Evolutionary conservation across 2,797 vertebrate genomes (phyloP), one percentile per base, ranked within the genome.

Genomic region (Sebastes wilsoni): DNA sequence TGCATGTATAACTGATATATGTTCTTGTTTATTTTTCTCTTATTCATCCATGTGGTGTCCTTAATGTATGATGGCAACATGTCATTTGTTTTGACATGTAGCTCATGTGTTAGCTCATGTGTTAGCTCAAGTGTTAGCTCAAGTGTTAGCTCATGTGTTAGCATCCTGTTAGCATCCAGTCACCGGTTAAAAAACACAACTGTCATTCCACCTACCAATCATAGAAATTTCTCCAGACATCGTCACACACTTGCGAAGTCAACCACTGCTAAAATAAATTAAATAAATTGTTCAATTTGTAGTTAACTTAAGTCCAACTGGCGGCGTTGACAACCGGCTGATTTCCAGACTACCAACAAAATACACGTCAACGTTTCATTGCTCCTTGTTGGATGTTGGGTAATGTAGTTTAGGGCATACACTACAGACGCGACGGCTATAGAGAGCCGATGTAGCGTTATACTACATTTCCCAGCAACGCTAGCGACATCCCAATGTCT

Each of bases 211-310:
- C 95, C 95, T 83, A 96, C 96, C 96, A 10, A 96, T 89, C 88
- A 95, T 93, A 2, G 96, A 96, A 8, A 96, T 91, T 81, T 96
- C 95, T 56, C 96, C 96, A 3, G 95, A 79, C 96, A 96, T 96
- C 23, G 52, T 82, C 28, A n/a, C 25, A 23, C 23, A 10, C 6
- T 28, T 38, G 13, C 2, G 13, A 66, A 80, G 30, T 71, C 30
- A 7, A 10, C 8, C 20, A 1, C 20, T 11, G n/a, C 23, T 55
- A 2, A 36, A 60, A 77, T 16, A 11, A 36, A 13, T 20, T 6
- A 81, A 36, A 34, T 7, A 56, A 79, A 52, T 0, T n/a, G 36
- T 20, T 11, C 2, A 52, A 27, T 3, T 5, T 11, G 3, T 3
- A 9, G 5, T 6, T 2, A 74, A 75, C 27, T 23, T 2, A 36